These are phyloP conservation scores for Saxicola maurus DNA, from an alignment of 2,797 vertebrate genomes.

Conservation along the genomic window DNA sequence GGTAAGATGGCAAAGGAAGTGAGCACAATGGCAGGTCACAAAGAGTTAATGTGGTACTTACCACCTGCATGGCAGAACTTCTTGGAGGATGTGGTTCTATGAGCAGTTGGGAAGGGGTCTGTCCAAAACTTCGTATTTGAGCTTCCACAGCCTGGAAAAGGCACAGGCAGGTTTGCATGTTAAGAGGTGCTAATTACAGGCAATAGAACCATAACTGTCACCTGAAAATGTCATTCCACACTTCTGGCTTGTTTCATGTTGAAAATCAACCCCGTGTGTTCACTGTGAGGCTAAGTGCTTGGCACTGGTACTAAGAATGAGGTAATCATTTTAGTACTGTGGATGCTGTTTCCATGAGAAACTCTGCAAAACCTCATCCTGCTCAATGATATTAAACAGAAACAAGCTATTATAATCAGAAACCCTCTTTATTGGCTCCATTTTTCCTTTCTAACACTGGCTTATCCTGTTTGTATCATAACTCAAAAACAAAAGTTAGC, in stretches of 20 bases:
- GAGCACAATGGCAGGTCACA: not conserved
- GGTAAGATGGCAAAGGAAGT: not conserved
- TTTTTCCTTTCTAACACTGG: conserved; percentile 60
- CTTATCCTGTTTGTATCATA: conserved; percentile 43
- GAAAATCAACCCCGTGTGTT: conserved; percentile 68
- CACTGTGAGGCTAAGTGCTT: conserved; percentile 72
- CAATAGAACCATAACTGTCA: conserved; percentile 85
- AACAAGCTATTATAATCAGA: conserved; percentile 68
- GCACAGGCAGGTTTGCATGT: conserved; percentile 74
- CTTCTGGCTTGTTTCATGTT: conserved; percentile 84
- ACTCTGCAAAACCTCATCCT: conserved; percentile 68
- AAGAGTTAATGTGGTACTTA: conserved; percentile 73
- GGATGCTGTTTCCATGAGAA: conserved; percentile 85
- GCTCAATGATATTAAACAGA: conserved; percentile 75
- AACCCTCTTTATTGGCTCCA: conserved; percentile 54
- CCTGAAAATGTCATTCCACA: conserved; percentile 78
- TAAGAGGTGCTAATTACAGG: conserved; percentile 89
- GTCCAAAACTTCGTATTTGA: conserved; percentile 97
- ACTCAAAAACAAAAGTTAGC: conserved; percentile 39
- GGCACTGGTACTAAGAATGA: conserved; percentile 77
- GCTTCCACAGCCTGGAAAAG: conserved; percentile 91
- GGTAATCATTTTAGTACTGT: conserved; percentile 76
- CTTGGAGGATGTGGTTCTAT: conserved; percentile 95
- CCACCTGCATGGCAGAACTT: conserved; percentile 98
- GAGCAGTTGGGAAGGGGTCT: conserved; percentile 94